A percentile compares a stretch with the other conserved stretches of the same genome.
Evolutionary conservation across 2,888 invertebrate species (phyloP).

Genomic region (Tigriopus californicus): DNA sequence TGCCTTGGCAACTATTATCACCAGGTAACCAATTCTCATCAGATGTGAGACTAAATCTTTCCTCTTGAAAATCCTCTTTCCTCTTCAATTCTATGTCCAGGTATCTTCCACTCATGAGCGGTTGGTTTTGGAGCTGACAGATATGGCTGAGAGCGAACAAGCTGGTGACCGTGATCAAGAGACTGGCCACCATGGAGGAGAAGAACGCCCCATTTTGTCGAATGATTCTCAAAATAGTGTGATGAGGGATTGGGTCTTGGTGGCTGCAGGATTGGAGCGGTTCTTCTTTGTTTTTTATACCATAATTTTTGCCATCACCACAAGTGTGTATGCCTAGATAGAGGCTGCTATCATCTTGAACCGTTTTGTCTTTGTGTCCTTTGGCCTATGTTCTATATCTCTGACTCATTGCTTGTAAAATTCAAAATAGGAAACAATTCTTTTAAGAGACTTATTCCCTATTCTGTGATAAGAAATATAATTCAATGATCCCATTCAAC

Average conservation of each 20-base stretch:
- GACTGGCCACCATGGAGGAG: not conserved
- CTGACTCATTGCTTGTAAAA: too few relatives aligned
- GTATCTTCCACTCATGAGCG: constrained; percentile 8
- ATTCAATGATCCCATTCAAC: too few relatives aligned
- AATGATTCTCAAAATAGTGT: not conserved
- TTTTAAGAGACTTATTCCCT: too few relatives aligned
- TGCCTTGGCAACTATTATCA: constrained; percentile 9
- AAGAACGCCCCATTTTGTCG: not conserved
- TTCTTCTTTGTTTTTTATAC: constrained; percentile 4
- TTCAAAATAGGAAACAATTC: too few relatives aligned
- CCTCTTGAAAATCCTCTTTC: not conserved
- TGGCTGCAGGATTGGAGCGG: constrained; percentile 12
- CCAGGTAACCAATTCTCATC: too few relatives aligned
- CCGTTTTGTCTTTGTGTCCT: too few relatives aligned
- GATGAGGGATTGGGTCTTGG: constrained; percentile 12
- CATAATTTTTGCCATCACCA: constrained; percentile 2
- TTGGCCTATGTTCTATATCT: too few relatives aligned
- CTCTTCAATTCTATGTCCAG: not conserved
- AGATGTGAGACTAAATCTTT: not conserved
- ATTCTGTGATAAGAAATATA: too few relatives aligned
- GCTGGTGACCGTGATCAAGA: not conserved
- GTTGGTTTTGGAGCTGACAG: not conserved
- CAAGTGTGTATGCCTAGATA: not conserved
- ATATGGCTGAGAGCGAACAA: constrained; percentile 7
- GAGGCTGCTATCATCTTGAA: too few relatives aligned